Evolutionary conservation across 2,888 invertebrate genomes (phyloP), one percentile per base, ranked within the genome.

Genomic region (Nipponacmea schrenckii): DNA sequence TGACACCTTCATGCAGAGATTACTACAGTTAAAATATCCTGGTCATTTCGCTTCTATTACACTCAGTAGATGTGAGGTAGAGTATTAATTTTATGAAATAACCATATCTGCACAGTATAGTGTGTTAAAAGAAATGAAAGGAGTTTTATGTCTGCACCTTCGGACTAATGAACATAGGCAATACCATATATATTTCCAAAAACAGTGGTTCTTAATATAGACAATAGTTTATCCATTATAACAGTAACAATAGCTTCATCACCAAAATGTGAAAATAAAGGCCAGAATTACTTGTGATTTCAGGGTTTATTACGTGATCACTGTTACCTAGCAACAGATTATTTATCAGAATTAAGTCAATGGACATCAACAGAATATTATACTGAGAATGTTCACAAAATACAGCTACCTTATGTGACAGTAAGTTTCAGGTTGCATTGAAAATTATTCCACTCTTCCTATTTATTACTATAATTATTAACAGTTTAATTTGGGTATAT

Each of bases 21-120:
- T 97, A 66, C 91, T 97, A 56, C 97, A 97, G 89, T 91, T 97
- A 56, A 97, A 97, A 87, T 97, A 97, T 89, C 96, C 97, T 0
- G 94, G 94, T 0, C 97, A 97, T 89, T 92, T 95, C 0, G 94
- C 94, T 86, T 93, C 95, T 0, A 94, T 97, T 75, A 95, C 96
- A 0, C 92, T 94, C 79, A 95, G 94, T 72, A 91, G 96, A 75
- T 93, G 94, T 56, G 97, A 97, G 90, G 92, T 92, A 82, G 74
- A 24, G 24, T 56, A 39, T 39, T 39, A 8, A 10, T n/a, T n/a
- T n/a, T n/a, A n/a, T n/a, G n/a, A n/a, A n/a, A n/a, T n/a, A n/a
- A n/a, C n/a, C n/a, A n/a, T n/a, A n/a, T n/a, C n/a, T n/a, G n/a
- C n/a, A n/a, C n/a, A n/a, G n/a, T n/a, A n/a, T n/a, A n/a, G n/a